Base-by-base conservation (phyloP, 2,888 invertebrate species). In the Papilio demoleus region DNA sequence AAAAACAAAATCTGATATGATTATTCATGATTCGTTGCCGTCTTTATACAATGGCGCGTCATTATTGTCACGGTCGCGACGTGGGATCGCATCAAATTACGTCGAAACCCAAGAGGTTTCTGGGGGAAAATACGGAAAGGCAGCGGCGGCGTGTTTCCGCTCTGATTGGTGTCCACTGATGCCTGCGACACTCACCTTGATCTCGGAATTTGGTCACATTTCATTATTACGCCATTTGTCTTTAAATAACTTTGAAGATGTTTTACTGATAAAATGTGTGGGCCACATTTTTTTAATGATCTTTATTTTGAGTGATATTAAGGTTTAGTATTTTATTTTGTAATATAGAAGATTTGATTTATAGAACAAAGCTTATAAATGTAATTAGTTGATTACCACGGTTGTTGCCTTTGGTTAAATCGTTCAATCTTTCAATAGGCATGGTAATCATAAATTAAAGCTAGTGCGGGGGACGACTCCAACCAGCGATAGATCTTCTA, bases 31-130 rank as follows among this genome's bases (percentile, higher is more conserved):
- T 40, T 53, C 56, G 19, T 47, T 17, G 22, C 4, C 11, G 38
- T 40, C 27, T 14, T n/a, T 12, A 58, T 36, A 42, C n/a, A 58
- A 45, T 58, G 36, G 45, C 34, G 45, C 47, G 31, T 58, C 67
- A 59, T 50, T 64, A 64, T 40, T 38, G 47, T 68, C 56, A 36
- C 14, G 65, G 59, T 65, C 70, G 76, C 78, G 77, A 80, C 78
- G 80, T 77, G 79, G 74, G 76, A 78, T 66, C 71, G 76, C 86
- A 85, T 88, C 79, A 71, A 80, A 80, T 89, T 76, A 77, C 87
- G 76, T 78, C 80, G 88, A 87, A 89, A 89, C 82, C 74, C 76
- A 79, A 85, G 81, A 86, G 75, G 79, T 81, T 75, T 84, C 83
- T 78, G 80, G 80, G 79, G 76, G 77, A 77, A 77, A 81, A 86